Conservation (phyloP, 2,113 vertebrate species). For the Chlorodrepanis virens region DNA sequence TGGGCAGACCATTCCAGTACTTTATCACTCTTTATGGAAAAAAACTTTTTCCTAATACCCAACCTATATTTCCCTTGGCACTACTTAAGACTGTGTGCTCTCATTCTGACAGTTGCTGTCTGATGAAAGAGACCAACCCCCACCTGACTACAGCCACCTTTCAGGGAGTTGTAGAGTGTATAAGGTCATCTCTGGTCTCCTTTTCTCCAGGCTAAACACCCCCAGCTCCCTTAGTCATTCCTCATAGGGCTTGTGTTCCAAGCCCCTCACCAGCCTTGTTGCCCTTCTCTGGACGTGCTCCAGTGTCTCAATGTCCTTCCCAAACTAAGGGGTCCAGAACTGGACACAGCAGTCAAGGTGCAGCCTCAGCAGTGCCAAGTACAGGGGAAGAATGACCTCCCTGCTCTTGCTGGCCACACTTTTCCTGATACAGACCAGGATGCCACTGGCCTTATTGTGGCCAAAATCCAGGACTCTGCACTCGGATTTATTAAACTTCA, state of each 20-base stretch:
- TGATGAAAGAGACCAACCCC: neutral
- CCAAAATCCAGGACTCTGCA: neutral
- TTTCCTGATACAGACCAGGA: neutral
- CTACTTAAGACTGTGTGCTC: neutral
- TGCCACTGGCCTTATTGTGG: neutral
- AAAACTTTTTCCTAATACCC: neutral
- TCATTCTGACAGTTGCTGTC: neutral
- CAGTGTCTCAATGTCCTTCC: fast-evolving
- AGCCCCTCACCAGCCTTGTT: neutral
- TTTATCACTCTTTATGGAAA: neutral
- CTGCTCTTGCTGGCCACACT: neutral
- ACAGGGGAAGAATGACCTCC: neutral
- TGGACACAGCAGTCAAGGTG: neutral
- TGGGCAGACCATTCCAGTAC: fast-evolving
- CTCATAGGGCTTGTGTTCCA: neutral
- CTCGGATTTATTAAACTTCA: neutral
- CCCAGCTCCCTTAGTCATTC: neutral
- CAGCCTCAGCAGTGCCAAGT: fast-evolving
- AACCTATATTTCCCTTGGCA: neutral
- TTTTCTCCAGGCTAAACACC: neutral
- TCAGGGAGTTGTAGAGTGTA: too few relatives aligned
- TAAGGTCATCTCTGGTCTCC: too few relatives aligned
- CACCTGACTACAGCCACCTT: neutral
- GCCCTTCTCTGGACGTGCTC: neutral
- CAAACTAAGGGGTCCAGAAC: neutral